Percentiles rank a stretch among this genome's conserved stretches.
phyloP scores from a whole-genome alignment of 2,113 vertebrate genomes.

The Thalassoma bifasciatum region DNA sequence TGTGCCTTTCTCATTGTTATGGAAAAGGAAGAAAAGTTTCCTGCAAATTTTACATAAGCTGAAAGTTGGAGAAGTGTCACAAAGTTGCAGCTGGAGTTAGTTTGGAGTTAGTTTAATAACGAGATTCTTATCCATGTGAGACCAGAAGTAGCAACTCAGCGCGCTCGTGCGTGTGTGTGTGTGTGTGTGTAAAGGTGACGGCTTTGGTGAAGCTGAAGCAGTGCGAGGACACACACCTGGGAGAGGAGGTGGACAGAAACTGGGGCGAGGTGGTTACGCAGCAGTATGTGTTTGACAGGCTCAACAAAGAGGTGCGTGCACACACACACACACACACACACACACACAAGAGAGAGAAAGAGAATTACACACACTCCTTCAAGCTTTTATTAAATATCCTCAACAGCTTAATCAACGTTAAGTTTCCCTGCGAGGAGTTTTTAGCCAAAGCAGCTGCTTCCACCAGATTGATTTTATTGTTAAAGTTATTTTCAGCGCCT shows the following conservation, averaged over 20 bases:
- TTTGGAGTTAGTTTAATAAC: constrained; percentile 4
- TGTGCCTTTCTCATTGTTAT: constrained; percentile 6
- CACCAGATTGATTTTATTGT: too few species aligned
- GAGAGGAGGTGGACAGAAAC: constrained; percentile 97
- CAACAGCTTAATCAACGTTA: too few species aligned
- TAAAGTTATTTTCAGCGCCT: too few species aligned
- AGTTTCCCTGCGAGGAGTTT: too few species aligned
- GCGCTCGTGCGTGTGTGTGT: neutral
- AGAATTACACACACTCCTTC: too few species aligned
- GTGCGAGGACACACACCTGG: constrained; percentile 96
- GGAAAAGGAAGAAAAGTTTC: constrained; percentile 7
- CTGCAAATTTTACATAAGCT: neutral
- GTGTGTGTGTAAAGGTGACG: constrained; percentile 84
- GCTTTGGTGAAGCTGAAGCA: constrained; percentile 97
- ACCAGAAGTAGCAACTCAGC: neutral
- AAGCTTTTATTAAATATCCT: neutral
- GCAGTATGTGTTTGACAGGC: constrained; percentile 94
- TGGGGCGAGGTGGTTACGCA: constrained; percentile 95
- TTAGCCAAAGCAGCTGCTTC: too few species aligned
- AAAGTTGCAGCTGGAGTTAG: constrained; percentile 1
- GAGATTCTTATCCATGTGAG: neutral
- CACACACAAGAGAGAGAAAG: too few species aligned
- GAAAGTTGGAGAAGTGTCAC: constrained; percentile 27
- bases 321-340: neutral
- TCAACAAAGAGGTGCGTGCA: constrained; percentile 89